Evolutionary conservation across 2,888 invertebrate genomes (phyloP), one percentile per base, ranked within the genome.

Genomic region (Copidosoma aretas): DNA sequence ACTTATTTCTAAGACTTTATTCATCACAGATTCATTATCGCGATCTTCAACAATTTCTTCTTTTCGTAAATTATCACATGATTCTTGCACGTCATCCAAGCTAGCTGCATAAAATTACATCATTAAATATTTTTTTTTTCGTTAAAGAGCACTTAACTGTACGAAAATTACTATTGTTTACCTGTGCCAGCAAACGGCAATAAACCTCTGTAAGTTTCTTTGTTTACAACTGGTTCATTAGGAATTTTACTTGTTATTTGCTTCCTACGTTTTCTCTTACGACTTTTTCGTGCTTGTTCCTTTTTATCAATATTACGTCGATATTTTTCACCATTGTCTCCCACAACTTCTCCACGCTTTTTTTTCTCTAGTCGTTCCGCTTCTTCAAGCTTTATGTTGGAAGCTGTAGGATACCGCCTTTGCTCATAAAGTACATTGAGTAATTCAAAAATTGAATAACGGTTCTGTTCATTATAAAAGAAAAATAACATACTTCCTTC

Each of bases 291-390:
- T 65, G 70, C 53, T 58, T 73, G 61, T 64, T 75, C 57, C 63
- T 72, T 54, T 46, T 57, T 46, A 39, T 51, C 21, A 3, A 14
- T 22, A 53, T n/a, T 58, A 64, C n/a, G 59, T 63, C 54, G 65
- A 56, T 60, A 81, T 84, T 71, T 82, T 86, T 86, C 15, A 43
- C 49, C 25, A 51, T 65, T 54, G 4, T 32, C 51, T 78, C 77
- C 74, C 41, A 92, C 87, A 78, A 90, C 88, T 85, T 94, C 94
- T 25, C 95, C 95, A 71, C 94, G 87, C 71, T 90, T 87, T 63
- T 88, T 78, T 79, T 89, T 90, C 78, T 92, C 93, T 71, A 88
- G 87, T 43, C 86, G 84, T 71, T 88, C 87, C 49, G 89, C 88
- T 73, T 87, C 87, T 77, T 89, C 87, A 73, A 88, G 88, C 70